Base-by-base conservation (phyloP, 2,888 invertebrate genomes). In the Polydrusus pterygomalis region DNA sequence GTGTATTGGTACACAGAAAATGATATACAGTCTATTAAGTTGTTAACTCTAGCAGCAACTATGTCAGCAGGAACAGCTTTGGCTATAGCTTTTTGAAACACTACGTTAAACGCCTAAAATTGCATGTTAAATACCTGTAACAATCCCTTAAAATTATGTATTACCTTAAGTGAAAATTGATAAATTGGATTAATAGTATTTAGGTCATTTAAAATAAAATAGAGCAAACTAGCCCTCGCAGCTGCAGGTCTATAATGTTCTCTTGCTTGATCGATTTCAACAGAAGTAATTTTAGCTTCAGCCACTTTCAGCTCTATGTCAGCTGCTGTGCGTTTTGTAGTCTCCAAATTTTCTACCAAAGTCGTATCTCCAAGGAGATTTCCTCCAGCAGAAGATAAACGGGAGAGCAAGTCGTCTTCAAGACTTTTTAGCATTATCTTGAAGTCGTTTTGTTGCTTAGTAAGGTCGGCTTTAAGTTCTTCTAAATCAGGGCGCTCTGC, bases 181-280 rank as follows among this genome's bases (percentile, higher is more conserved):
- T 98, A 98, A 83, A 98, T 97, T 0, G 97, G 97, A 88, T 98
- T 97, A 78, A 98, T 97, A 40, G 96, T 97, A 87, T 97, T 96
- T 75, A 98, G 89, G 81, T 98, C 98, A 85, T 98, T 98, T 49
- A 98, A 89, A 81, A 98, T 97, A 84, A 98, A 98, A 87, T 98
- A 98, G 0, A 98, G 89, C 5, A 98, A 90, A 70, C 97, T 97
- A 0, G 98, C 97, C 84, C 98, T 90, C 0, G 97, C 95, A 0
- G 98, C 97, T 2, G 97, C 98, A 11, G 95, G 95, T 77, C 97
- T 90, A 83, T 92, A 92, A 84, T 95, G 92, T 88, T 98, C 98
- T 77, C 98, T 91, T 3, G 98, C 97, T 81, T 94, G 93, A 87
- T 98, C 98, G 83, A 98, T 98, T 89, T 97, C 93, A 56, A 91